Percentiles rank a stretch among this genome's conserved stretches.
These are phyloP conservation scores for Eupithecia vulgata DNA, from an alignment of 2,888 invertebrate species.

Conservation along the genomic window DNA sequence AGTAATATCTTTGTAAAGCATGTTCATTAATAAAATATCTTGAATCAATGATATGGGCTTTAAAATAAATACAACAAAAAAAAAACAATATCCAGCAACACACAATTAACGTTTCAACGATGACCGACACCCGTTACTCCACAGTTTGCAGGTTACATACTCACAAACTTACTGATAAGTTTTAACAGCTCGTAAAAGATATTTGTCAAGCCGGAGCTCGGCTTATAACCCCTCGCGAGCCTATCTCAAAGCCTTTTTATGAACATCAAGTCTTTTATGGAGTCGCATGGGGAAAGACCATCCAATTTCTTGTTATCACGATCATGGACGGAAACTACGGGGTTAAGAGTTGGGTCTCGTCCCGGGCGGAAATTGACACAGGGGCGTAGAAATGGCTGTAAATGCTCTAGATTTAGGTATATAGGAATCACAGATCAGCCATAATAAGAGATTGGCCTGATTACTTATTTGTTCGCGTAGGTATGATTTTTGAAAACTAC, in stretches of 20 bases:
- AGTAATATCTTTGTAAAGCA: too few relatives aligned
- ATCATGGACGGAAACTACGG: constrained; percentile 23
- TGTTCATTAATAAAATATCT: too few relatives aligned
- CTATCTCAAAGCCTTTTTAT: constrained; percentile 54
- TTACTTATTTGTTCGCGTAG: too few relatives aligned
- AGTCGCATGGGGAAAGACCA: constrained; percentile 46
- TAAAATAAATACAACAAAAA: background rate
- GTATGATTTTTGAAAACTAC: too few relatives aligned
- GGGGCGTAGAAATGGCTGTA: background rate
- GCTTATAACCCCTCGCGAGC: constrained; percentile 45
- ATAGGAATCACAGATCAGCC: background rate
- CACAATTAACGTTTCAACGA: background rate
- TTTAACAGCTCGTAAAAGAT: constrained; percentile 33
- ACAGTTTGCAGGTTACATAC: background rate
- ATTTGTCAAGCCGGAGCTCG: constrained; percentile 19
- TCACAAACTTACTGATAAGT: constrained; percentile 14
- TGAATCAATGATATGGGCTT: too few relatives aligned
- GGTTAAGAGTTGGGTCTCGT: constrained; percentile 15
- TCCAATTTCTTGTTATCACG: constrained; percentile 51
- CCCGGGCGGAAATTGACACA: constrained; percentile 12
- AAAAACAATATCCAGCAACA: background rate
- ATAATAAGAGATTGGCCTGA: too few relatives aligned
- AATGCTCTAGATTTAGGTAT: constrained; percentile 10
- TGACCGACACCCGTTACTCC: background rate
- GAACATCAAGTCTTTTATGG: constrained; percentile 50